Conservation (phyloP, 2,113 vertebrate species). For the Indicator indicator region DNA sequence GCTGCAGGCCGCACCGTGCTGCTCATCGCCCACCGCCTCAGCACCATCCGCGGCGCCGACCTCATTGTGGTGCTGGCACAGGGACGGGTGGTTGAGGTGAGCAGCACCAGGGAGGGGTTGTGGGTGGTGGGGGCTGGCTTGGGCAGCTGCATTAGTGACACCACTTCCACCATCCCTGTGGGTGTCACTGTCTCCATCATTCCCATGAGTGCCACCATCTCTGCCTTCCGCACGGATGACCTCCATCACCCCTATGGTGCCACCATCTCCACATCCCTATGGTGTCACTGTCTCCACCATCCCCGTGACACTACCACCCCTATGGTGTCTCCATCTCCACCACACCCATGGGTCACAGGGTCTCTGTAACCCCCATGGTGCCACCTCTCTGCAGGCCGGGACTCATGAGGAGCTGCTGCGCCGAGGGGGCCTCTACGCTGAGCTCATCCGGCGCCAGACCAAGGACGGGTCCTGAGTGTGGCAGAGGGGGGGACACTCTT, state of each 20-base stretch:
- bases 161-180: not conserved
- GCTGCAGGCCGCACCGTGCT: slow-evolving; percentile 88
- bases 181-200: not conserved
- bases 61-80: slow-evolving; percentile 88
- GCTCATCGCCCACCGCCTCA: slow-evolving; percentile 93
- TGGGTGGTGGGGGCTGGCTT: not conserved
- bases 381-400: slow-evolving; percentile 77
- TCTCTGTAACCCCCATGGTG: not conserved
- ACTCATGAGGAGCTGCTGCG: slow-evolving; percentile 86
- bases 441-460: slow-evolving; percentile 87
- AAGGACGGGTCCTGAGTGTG: slow-evolving; percentile 22
- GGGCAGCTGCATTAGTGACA: not conserved
- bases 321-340: not conserved
- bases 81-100: slow-evolving; percentile 87
- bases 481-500: no score
- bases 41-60: slow-evolving; percentile 88
- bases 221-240: no score
- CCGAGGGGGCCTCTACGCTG: slow-evolving; percentile 86
- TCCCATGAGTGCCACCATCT: no score
- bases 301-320: no score
- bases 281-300: not conserved
- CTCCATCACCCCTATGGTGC: no score
- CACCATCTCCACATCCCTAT: no score
- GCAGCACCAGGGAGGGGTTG: rapidly evolving
- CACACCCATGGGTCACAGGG: not conserved